Evolutionary conservation across 2,888 invertebrate genomes (phyloP).

Genomic region (Brenthis daphne): DNA sequence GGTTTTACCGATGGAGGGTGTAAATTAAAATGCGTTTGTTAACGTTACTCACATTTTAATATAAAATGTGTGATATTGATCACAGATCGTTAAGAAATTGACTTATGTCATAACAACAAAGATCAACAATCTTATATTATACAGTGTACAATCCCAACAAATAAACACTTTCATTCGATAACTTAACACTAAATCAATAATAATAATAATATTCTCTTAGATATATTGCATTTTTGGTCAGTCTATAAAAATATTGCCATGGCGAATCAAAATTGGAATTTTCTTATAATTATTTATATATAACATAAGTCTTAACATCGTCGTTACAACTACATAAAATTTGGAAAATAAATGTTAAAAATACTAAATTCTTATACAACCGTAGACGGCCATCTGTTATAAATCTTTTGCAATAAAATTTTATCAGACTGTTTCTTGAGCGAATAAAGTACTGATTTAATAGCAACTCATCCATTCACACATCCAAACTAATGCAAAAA

Average conservation of each 20-base stretch:
- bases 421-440: neutral
- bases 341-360: neutral
- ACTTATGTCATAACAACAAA: conserved; percentile 32
- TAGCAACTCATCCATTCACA: neutral
- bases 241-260: conserved; percentile 32
- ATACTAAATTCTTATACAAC: conserved; percentile 1
- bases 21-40: conserved; percentile 64
- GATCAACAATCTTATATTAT: conserved; percentile 35
- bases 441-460: neutral
- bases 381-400: too few relatives aligned
- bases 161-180: conserved; percentile 13
- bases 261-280: neutral
- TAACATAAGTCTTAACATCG: neutral
- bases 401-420: too few relatives aligned
- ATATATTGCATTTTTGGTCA: conserved; percentile 26
- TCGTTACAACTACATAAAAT: too few relatives aligned
- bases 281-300: conserved; percentile 3
- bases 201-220: conserved; percentile 14
- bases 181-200: conserved; percentile 13
- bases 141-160: conserved; percentile 31
- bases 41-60: conserved; percentile 73
- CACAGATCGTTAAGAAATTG: conserved; percentile 60
- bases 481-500: conserved; percentile 6
- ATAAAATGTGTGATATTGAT: conserved; percentile 72
- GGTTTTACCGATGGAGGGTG: conserved; percentile 39